A percentile compares a stretch with the other conserved stretches of the same genome.
These are phyloP conservation scores for Thecocarcelia acutangulata DNA, from an alignment of 2,888 invertebrate genomes.

Conservation along the genomic window DNA sequence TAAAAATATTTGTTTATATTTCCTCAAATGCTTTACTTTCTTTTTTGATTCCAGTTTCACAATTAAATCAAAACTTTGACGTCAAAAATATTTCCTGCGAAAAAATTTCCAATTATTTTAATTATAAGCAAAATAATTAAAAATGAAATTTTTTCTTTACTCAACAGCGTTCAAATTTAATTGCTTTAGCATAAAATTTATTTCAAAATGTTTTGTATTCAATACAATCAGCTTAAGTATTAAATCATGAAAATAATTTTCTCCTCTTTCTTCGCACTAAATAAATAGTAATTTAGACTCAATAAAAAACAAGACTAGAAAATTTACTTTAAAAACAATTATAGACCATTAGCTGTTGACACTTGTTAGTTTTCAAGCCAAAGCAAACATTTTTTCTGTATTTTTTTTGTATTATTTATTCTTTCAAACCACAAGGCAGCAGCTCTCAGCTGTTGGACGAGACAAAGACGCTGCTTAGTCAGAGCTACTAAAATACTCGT, in stretches of 20 bases:
- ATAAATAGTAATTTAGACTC: slow-evolving; percentile 8
- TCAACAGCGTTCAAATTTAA: slow-evolving; percentile 32
- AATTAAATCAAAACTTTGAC: background rate
- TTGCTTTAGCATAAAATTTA: slow-evolving; percentile 50
- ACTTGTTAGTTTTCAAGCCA: slow-evolving; percentile 13
- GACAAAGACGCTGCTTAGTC: slow-evolving; percentile 7
- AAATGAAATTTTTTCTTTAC: slow-evolving; percentile 6
- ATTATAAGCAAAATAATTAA: background rate
- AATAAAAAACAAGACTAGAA: slow-evolving; percentile 39
- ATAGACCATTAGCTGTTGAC: slow-evolving; percentile 47
- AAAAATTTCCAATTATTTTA: background rate
- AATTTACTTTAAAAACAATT: slow-evolving; percentile 51
- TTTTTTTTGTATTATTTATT: background rate
- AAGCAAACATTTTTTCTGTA: slow-evolving; percentile 13
- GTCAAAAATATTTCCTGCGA: slow-evolving; percentile 9
- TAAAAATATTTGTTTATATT: background rate
- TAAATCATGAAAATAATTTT: slow-evolving; percentile 24
- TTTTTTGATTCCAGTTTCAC: background rate
- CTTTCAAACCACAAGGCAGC: background rate
- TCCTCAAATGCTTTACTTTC: background rate
- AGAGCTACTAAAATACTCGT: slow-evolving; percentile 25
- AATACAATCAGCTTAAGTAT: slow-evolving; percentile 3
- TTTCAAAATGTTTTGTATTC: slow-evolving; percentile 24
- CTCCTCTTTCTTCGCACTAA: slow-evolving; percentile 12
- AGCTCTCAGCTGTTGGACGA: background rate